phyloP scores from a whole-genome alignment of 2,888 invertebrate species.

The Ernsta delagoae region DNA sequence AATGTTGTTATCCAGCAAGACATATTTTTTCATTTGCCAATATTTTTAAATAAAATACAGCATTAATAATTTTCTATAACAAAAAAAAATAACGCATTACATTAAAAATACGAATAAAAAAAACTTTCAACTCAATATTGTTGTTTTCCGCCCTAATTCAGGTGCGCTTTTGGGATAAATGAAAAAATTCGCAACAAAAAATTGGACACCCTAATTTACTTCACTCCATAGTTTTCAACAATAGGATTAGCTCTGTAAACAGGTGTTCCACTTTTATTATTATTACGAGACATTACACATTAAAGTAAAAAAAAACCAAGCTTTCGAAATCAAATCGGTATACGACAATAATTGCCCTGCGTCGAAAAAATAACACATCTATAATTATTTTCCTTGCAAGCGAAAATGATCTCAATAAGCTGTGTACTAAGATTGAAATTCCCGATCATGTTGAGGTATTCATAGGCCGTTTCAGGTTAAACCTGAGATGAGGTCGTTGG shows the following conservation, averaged over 20 bases:
- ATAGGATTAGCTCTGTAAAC: slow-evolving; percentile 69
- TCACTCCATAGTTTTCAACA: slow-evolving; percentile 63
- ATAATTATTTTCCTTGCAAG: slow-evolving; percentile 55
- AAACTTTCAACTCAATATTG: slow-evolving; percentile 6
- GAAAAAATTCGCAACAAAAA: slow-evolving; percentile 55
- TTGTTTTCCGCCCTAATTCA: slow-evolving; percentile 25
- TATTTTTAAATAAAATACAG: too few species aligned
- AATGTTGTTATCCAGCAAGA: too few species aligned
- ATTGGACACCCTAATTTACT: slow-evolving; percentile 57
- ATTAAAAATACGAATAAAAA: background rate
- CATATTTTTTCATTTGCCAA: too few species aligned
- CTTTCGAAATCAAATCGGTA: slow-evolving; percentile 82
- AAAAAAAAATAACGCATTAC: too few species aligned
- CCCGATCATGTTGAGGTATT: background rate
- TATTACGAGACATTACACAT: slow-evolving; percentile 80
- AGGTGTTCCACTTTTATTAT: slow-evolving; percentile 79
- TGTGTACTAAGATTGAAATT: background rate
- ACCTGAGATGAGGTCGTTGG: slow-evolving; percentile 79
- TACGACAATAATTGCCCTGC: slow-evolving; percentile 82
- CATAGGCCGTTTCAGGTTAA: slow-evolving; percentile 61
- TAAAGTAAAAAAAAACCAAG: slow-evolving; percentile 66
- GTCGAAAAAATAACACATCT: slow-evolving; percentile 75
- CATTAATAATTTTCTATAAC: too few species aligned
- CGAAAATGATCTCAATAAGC: slow-evolving; percentile 51
- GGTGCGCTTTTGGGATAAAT: slow-evolving; percentile 44